Evolutionary conservation across 2,797 vertebrate genomes (phyloP).

Genomic region (Scolopax rusticola): DNA sequence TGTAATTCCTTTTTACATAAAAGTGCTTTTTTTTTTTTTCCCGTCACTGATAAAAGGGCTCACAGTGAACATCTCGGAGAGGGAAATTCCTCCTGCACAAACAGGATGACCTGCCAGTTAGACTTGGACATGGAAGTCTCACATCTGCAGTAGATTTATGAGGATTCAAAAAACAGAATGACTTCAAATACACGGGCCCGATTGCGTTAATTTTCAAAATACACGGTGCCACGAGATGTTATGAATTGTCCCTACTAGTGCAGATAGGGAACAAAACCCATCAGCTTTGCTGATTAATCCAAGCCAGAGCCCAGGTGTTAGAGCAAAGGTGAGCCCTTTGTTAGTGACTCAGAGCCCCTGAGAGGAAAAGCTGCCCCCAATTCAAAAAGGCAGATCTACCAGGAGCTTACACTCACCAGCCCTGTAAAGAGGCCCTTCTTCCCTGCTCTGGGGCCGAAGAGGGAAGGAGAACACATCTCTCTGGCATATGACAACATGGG

Average conservation of each 20-base stretch:
- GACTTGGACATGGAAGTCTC: slow-evolving; percentile 3
- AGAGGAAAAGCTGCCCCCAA: slow-evolving; percentile 1
- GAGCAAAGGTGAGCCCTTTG: background rate
- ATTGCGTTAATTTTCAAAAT: slow-evolving; percentile 9
- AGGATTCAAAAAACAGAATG: background rate
- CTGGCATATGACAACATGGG: rapidly evolving
- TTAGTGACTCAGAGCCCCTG: background rate
- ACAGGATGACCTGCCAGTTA: slow-evolving; percentile 31
- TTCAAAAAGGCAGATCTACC: background rate
- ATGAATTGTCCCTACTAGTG: slow-evolving; percentile 6
- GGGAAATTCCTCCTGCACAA: background rate
- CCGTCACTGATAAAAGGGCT: background rate
- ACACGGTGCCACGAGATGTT: background rate
- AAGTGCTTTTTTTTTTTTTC: background rate
- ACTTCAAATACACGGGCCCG: background rate
- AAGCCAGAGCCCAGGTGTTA: background rate
- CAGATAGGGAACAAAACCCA: background rate
- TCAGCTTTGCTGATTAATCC: background rate
- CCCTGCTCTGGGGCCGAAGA: background rate
- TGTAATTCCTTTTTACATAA: background rate
- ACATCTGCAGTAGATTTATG: slow-evolving; percentile 58
- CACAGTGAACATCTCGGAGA: background rate
- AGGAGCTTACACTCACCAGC: background rate
- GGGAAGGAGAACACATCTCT: background rate
- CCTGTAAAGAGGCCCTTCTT: background rate